phyloP scores from a whole-genome alignment of 2,888 invertebrate genomes.

The Patella ulyssiponensis region DNA sequence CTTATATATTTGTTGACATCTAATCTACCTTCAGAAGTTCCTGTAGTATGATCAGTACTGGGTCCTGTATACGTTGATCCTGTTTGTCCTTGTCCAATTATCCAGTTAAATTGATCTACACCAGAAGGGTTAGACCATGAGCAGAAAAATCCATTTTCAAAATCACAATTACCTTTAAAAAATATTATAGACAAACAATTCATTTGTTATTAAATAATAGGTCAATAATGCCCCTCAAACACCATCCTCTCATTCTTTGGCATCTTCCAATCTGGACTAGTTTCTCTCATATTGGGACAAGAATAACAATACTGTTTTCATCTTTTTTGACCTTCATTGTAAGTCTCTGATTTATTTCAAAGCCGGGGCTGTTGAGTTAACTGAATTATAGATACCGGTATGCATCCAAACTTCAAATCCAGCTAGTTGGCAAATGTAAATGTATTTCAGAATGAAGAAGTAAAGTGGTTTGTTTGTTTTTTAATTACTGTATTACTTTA shows the following conservation, averaged over 20 bases:
- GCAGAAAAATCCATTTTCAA: slow-evolving; percentile 60
- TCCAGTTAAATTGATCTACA: slow-evolving; percentile 66
- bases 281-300: neutral
- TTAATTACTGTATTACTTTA: too few species aligned
- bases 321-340: too few species aligned
- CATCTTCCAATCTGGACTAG: too few species aligned
- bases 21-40: slow-evolving; percentile 41
- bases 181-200: neutral
- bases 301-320: slow-evolving; percentile 6
- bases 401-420: too few species aligned
- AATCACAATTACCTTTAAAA: slow-evolving; percentile 58
- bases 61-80: slow-evolving; percentile 53
- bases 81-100: slow-evolving; percentile 52
- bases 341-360: too few species aligned
- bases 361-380: too few species aligned
- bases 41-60: slow-evolving; percentile 54
- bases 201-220: neutral
- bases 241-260: neutral
- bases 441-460: too few species aligned
- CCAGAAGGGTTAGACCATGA: slow-evolving; percentile 54
- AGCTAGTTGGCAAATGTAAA: too few species aligned
- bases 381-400: too few species aligned
- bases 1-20: too few species aligned
- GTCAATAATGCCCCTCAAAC: slow-evolving; percentile 17
- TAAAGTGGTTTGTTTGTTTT: too few species aligned